Base-by-base conservation (phyloP, 2,888 invertebrate genomes). In the Drosophila emarginata region DNA sequence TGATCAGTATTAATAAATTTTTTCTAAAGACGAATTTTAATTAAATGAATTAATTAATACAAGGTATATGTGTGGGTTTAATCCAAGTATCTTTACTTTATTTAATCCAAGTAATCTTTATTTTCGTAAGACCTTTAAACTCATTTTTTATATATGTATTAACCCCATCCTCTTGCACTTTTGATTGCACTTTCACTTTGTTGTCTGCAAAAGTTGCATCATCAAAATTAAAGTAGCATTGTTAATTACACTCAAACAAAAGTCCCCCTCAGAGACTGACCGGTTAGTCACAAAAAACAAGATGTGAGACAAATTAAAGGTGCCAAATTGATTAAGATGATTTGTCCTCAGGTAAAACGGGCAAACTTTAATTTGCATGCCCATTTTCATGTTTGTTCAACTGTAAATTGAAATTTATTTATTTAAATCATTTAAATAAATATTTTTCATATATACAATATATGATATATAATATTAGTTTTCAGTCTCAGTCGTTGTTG, bases 291-390 rank as follows among this genome's bases (percentile, higher is more conserved):
- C 40, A 36, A 61, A 32, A 14, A 12, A 60, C 52, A 15, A 58
- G 63, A 64, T 58, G 37, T 56, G 14, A 14, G 28, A 59, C 68
- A 70, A 85, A 77, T 71, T 62, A 76, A 74, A 82, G 83, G 80
- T 86, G 82, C 54, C 67, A 74, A 86, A 73, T 80, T 86, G 76
- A 79, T 85, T 72, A 82, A 67, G 68, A 62, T 68, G 11, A 45
- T 45, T 45, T 45, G 54, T 36, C 12, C 18, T 11, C 52, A 40
- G 23, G 45, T 18, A 57, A 74, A 71, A 68, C 54, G 70, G 32
- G 12, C 28, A 54, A 54, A n/a, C 32, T 58, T 37, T 40, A 61
- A 77, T 73, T 75, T 62, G 28, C 62, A 63, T 66, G 59, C 64
- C 52, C 36, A 58, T 68, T 67, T 50, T 45, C 9, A 37, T 57